phyloP scores from a whole-genome alignment of 2,797 vertebrate genomes.

The Scarus forsteni region DNA sequence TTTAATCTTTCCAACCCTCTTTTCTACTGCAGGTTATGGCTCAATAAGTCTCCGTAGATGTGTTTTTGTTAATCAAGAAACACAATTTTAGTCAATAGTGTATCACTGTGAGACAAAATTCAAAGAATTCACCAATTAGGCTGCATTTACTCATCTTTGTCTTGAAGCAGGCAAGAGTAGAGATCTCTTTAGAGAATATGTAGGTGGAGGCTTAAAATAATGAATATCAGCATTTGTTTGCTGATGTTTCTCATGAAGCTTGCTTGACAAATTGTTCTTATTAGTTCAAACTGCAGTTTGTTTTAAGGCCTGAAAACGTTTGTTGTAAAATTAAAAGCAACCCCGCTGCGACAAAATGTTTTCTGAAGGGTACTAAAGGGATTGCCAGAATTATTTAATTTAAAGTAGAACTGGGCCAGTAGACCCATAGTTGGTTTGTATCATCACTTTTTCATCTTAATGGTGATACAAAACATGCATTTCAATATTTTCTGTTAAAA shows the following conservation, averaged over 20 bases:
- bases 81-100: conserved; percentile 23
- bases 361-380: too few species aligned
- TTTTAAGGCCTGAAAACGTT: background rate
- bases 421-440: too few species aligned
- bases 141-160: conserved; percentile 16
- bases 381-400: too few species aligned
- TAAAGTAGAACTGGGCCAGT: too few species aligned
- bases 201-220: conserved; percentile 16
- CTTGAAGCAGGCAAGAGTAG: conserved; percentile 1
- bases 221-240: background rate
- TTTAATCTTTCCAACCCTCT: conserved; percentile 14
- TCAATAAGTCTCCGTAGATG: conserved; percentile 37
- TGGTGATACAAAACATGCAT: too few species aligned
- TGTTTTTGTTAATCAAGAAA: conserved; percentile 49
- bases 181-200: conserved; percentile 1
- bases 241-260: background rate
- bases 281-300: too few species aligned
- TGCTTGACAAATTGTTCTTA: background rate
- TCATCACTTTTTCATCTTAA: too few species aligned
- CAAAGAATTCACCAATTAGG: conserved; percentile 14
- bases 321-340: background rate
- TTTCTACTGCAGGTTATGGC: conserved; percentile 9
- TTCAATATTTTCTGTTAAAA: too few species aligned
- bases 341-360: background rate
- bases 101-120: conserved; percentile 26